Conservation (phyloP, 2,797 vertebrate genomes). For the Carapus acus region DNA sequence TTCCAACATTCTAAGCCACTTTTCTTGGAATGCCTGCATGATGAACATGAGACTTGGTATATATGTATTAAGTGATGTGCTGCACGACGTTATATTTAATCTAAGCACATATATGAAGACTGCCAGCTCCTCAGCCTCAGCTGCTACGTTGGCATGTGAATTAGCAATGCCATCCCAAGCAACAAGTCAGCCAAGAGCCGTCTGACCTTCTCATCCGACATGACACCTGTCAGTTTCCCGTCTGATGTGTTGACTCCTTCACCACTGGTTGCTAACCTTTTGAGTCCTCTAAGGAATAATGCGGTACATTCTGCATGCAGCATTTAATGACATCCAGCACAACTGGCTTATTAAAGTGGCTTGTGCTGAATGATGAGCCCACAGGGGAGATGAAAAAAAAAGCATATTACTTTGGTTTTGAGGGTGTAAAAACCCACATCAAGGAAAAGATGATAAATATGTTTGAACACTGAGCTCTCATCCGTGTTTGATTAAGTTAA, state of each 20-base stretch:
- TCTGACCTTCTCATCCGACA: constrained; percentile 42
- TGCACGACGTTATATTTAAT: constrained; percentile 1
- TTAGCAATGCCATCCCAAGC: constrained; percentile 17
- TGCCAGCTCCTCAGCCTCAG: constrained; percentile 26
- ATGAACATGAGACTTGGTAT: background rate
- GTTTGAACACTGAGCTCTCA: constrained; percentile 9
- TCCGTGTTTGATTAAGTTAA: constrained; percentile 18
- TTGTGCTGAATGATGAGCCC: too few species aligned
- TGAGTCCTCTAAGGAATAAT: constrained; percentile 16
- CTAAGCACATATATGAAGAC: background rate
- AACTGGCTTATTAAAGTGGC: constrained; percentile 31
- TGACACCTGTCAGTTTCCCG: constrained; percentile 42
- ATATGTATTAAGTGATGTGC: constrained; percentile 1
- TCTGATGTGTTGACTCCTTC: constrained; percentile 13
- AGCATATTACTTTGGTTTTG: constrained; percentile 29
- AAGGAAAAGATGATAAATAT: constrained; percentile 37
- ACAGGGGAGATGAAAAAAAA: constrained; percentile 23
- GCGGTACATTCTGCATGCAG: background rate
- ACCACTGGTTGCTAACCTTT: constrained; percentile 41
- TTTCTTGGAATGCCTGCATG: too few species aligned
- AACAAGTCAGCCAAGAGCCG: constrained; percentile 41
- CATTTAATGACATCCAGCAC: constrained; percentile 19
- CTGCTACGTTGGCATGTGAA: constrained; percentile 5
- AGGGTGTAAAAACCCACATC: background rate
- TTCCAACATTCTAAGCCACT: too few species aligned